phyloP scores from a whole-genome alignment of 2,888 invertebrate genomes.

The Doris montereyensis region DNA sequence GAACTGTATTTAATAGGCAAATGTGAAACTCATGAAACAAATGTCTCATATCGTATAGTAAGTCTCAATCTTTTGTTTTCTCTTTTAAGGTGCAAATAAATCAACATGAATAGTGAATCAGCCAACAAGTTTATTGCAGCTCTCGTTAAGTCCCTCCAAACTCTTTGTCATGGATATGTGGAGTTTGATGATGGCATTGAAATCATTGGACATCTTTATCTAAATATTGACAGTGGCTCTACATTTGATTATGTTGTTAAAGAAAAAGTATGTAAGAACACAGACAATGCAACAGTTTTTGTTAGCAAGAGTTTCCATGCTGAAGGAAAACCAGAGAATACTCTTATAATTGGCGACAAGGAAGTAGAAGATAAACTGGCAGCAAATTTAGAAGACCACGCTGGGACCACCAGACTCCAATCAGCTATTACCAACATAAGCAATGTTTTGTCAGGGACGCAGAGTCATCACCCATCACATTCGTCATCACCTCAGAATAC shows the following conservation, averaged over 20 bases:
- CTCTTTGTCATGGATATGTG: conserved; percentile 46
- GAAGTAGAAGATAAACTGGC: conserved; percentile 29
- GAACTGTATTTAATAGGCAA: too few relatives aligned
- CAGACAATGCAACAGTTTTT: conserved; percentile 45
- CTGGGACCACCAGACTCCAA: conserved; percentile 38
- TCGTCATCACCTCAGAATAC: conserved; percentile 2
- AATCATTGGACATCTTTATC: conserved; percentile 44
- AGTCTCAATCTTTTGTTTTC: background rate
- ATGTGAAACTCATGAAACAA: too few relatives aligned
- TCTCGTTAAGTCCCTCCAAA: conserved; percentile 44
- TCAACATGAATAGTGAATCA: conserved; percentile 42
- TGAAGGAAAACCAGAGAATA: conserved; percentile 39
- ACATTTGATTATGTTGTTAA: conserved; percentile 44
- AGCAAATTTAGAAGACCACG: conserved; percentile 12
- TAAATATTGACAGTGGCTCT: conserved; percentile 43
- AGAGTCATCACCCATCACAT: conserved; percentile 20
- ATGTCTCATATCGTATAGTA: too few relatives aligned
- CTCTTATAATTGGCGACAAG: conserved; percentile 37
- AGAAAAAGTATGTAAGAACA: conserved; percentile 46
- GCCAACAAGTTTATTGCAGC: conserved; percentile 45
- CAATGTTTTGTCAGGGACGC: conserved; percentile 42
- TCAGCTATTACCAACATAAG: conserved; percentile 46
- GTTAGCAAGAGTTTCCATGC: conserved; percentile 47
- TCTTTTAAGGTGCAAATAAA: background rate
- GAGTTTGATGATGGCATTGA: conserved; percentile 46